These are phyloP conservation scores for Brachyistius frenatus DNA, from an alignment of 2,113 vertebrate species.

Conservation along the genomic window DNA sequence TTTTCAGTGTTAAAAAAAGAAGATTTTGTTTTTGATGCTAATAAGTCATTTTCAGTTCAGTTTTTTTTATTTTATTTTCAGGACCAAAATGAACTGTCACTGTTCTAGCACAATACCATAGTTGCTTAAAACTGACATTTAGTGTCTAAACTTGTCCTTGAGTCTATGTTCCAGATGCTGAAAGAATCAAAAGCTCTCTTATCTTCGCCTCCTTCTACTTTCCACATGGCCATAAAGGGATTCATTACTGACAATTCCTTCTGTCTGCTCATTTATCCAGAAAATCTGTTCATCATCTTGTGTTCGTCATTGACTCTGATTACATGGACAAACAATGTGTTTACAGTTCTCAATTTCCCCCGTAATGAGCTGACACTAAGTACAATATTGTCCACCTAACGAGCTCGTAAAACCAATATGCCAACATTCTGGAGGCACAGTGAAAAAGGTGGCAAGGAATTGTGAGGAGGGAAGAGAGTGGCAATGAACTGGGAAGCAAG, in stretches of 20 bases:
- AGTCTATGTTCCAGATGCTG: background rate
- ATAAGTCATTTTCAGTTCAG: too few relatives aligned
- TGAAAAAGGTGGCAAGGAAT: slow-evolving; percentile 69
- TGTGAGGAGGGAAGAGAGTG: slow-evolving; percentile 22
- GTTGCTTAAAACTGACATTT: background rate
- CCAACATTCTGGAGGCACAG: slow-evolving; percentile 63
- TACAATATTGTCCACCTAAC: slow-evolving; percentile 78
- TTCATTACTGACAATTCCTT: slow-evolving; percentile 57
- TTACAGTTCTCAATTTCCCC: slow-evolving; percentile 64
- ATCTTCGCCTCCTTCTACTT: slow-evolving; percentile 1
- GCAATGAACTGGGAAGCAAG: slow-evolving; percentile 27
- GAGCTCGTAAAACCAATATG: slow-evolving; percentile 77
- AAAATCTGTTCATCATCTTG: slow-evolving; percentile 73
- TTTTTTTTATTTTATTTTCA: too few relatives aligned
- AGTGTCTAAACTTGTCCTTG: background rate
- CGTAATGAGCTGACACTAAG: slow-evolving; percentile 78
- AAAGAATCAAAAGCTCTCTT: background rate
- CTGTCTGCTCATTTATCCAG: slow-evolving; percentile 70
- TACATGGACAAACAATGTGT: slow-evolving; percentile 76
- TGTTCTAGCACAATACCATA: too few relatives aligned
- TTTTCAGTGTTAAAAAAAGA: too few relatives aligned
- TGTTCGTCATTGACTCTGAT: slow-evolving; percentile 69
- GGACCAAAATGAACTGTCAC: too few relatives aligned
- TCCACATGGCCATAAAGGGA: slow-evolving; percentile 11
- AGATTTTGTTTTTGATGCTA: too few relatives aligned